Base-by-base conservation (phyloP, 2,888 invertebrate genomes). In the Hyppa rectilinea region DNA sequence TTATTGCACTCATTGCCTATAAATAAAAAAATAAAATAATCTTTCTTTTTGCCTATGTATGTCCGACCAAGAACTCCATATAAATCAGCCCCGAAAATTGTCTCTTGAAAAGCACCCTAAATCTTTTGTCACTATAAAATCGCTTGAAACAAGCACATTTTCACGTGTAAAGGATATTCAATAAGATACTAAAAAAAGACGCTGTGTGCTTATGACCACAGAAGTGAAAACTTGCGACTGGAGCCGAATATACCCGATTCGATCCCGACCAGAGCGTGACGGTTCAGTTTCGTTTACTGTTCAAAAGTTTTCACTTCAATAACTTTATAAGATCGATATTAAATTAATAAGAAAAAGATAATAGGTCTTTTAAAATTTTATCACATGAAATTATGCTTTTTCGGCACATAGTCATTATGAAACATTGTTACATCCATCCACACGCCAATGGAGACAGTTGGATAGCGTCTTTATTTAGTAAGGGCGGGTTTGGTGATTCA, bases 121-220 rank as follows among this genome's bases (percentile, higher is more conserved):
- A 52, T 52, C 12, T 45, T 53, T 45, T 2, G 2, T 29, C 29
- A 55, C 40, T 29, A 43, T 49, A 10, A 40, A 63, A 40, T 75
- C 17, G 47, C 40, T 75, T 75, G 4, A 23, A 43, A 49, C 34
- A 49, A n/a, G 36, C 75, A 49, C 47, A 3, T 29, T 55, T 43
- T 43, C 12, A 56, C 34, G 7, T 53, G 14, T 45, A 23, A 17
- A 29, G 29, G 7, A 31, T 38, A 4, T 38, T 38, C 20, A n/a
- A 34, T 10, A 7, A 29, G 2, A 17, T 26, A 9, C 5, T 29
- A 2, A 40, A 20, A 17, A 17, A 29, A 34, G 7, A 4, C 4
- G 4, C 2, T 7, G 31, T n/a, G n/a, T 31, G 4, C 14, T 12
- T n/a, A n/a, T 52, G 26, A 7, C 12, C 14, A 31, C 53, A 23